Evolutionary conservation across 2,113 vertebrate species (phyloP).

Genomic region (Crotalus horridus): DNA sequence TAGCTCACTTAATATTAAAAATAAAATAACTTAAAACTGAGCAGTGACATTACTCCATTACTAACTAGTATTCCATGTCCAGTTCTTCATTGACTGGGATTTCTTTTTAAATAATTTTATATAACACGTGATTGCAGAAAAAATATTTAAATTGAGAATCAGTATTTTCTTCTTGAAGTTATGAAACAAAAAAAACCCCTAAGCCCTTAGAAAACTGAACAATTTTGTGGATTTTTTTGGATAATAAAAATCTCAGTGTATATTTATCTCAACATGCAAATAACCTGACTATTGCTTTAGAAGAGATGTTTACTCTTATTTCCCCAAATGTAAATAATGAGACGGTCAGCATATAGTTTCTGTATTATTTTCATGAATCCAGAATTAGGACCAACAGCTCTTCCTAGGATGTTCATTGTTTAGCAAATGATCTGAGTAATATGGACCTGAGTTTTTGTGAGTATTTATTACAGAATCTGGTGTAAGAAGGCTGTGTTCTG

Average conservation of each 20-base stretch:
- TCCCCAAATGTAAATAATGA: neutral
- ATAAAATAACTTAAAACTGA: neutral
- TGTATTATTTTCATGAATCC: neutral
- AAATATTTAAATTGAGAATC: neutral
- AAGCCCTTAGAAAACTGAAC: neutral
- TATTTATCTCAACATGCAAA: neutral
- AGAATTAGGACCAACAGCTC: neutral
- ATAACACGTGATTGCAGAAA: neutral
- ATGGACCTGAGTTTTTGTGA: neutral
- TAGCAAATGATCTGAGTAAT: neutral
- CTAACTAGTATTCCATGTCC: neutral
- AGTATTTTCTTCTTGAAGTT: neutral
- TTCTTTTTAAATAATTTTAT: neutral
- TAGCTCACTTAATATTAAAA: neutral
- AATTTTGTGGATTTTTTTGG: neutral
- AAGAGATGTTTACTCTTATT: neutral
- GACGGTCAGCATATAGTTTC: neutral
- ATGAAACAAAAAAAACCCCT: neutral
- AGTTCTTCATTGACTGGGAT: neutral
- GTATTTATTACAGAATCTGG: neutral
- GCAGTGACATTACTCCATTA: neutral
- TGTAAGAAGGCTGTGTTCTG: constrained; percentile 2
- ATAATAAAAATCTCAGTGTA: neutral
- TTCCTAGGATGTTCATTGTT: neutral
- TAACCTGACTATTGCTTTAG: neutral